Percentiles rank a stretch among this genome's conserved stretches.
Evolutionary conservation across 2,888 invertebrate species (phyloP).

Genomic region (Isotomurus palustris): DNA sequence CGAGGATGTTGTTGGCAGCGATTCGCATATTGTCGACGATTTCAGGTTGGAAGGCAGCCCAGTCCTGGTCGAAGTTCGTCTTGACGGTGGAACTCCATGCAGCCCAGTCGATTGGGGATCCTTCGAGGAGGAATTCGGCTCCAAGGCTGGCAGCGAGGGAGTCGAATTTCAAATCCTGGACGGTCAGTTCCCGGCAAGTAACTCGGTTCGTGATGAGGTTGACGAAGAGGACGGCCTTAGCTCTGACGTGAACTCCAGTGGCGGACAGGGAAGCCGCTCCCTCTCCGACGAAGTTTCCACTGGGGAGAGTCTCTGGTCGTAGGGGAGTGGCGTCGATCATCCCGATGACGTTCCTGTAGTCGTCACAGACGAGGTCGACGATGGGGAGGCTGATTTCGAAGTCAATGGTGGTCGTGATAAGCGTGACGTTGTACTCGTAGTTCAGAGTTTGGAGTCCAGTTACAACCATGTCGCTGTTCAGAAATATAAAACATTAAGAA

Average conservation of each 20-base stretch:
- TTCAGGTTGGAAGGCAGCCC: constrained; percentile 6
- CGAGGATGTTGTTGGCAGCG: constrained; percentile 24
- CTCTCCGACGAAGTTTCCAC: background rate
- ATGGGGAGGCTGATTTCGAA: background rate
- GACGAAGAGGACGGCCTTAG: constrained; percentile 3
- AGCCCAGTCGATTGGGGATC: constrained; percentile 1
- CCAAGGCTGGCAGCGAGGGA: background rate
- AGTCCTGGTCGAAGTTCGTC: constrained; percentile 25
- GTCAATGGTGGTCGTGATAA: background rate
- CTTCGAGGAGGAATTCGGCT: background rate
- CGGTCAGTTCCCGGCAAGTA: background rate
- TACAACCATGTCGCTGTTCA: constrained; percentile 4
- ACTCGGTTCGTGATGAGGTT: constrained; percentile 11
- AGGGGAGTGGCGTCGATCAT: constrained; percentile 3
- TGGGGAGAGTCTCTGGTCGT: constrained; percentile 1
- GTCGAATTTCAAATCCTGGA: constrained; percentile 7
- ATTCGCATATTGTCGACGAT: constrained; percentile 20
- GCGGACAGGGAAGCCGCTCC: background rate
- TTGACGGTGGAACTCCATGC: constrained; percentile 7
- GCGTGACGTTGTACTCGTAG: background rate
- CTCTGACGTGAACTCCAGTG: background rate
- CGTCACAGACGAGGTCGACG: background rate
- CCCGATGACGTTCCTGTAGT: background rate
- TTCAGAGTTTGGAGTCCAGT: constrained; percentile 1
- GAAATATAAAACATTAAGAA: too few species aligned